Percentiles rank a stretch among this genome's conserved stretches.
phyloP scores from a whole-genome alignment of 2,888 invertebrate genomes.

The Chironomus riparius region DNA sequence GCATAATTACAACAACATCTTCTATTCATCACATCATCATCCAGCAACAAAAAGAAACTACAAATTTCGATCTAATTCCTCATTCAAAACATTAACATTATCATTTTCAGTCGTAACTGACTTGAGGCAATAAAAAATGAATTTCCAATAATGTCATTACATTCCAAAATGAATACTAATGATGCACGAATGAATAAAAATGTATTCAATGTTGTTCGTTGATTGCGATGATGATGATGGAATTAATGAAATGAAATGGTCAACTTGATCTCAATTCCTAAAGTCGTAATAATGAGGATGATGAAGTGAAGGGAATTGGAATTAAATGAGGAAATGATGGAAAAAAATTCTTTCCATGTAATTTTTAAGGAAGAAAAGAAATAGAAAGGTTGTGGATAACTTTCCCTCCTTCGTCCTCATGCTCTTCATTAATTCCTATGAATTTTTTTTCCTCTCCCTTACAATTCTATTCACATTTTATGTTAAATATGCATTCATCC shows the following conservation, averaged over 20 bases:
- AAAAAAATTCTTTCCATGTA: conserved; percentile 1
- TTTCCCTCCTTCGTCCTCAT: conserved; percentile 4
- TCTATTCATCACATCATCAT: too few relatives aligned
- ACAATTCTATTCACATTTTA: too few relatives aligned
- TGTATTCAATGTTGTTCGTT: neutral
- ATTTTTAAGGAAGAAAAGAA: neutral
- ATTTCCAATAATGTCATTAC: neutral
- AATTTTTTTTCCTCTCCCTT: too few relatives aligned
- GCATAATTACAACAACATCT: too few relatives aligned
- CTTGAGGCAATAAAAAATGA: too few relatives aligned
- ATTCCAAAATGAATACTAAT: neutral
- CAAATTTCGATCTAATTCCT: too few relatives aligned
- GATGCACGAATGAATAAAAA: neutral
- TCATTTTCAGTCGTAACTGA: too few relatives aligned
- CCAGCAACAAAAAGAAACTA: too few relatives aligned
- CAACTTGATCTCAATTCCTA: conserved; percentile 26
- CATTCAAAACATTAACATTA: too few relatives aligned
- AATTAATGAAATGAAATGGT: conserved; percentile 27
- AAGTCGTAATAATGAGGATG: conserved; percentile 27
- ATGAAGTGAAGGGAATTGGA: neutral
- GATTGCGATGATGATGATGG: conserved; percentile 12
- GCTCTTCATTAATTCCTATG: neutral
- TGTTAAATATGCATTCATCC: too few relatives aligned
- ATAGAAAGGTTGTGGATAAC: conserved; percentile 9
- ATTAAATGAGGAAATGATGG: too few relatives aligned